Base-by-base conservation (phyloP, 2,888 invertebrate species). In the Petrophora chlorosata region DNA sequence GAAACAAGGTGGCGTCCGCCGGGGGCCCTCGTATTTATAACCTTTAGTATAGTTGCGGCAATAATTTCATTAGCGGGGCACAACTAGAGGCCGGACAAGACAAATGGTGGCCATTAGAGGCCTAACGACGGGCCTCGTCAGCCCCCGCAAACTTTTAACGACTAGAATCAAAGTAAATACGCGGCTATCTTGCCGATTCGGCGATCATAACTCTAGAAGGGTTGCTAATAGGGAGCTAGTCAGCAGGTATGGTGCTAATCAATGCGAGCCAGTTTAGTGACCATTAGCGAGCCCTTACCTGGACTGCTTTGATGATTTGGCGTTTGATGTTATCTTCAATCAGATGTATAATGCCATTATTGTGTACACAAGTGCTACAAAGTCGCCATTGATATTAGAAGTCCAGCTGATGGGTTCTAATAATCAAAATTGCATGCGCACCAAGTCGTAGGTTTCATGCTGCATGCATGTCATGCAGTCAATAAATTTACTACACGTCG, bases 1-100 rank as follows among this genome's bases (percentile, higher is more conserved):
- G 76, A 79, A 88, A 87, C 89, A 89, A 85, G 89, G 88, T 87
- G 84, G 80, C 84, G 85, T 86, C 86, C 86, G 72, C 53, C 34
- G 56, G 75, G 79, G 82, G 79, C 82, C 43, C 49, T 49, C 79
- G 85, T 88, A 90, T 90, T 90, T 89, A 90, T 89, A 89, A 88
- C 87, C 84, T 85, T 83, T 82, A 82, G 80, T 89, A 82, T 89
- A 90, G 89, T 89, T 89, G 87, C 82, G 89, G 90, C 90, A 88
- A 90, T 91, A 91, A 91, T 91, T 91, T 91, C 91, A 91, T 91
- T 91, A 91, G 89, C 77, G 81, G 79, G 85, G 85, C 85, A 81
- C 85, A 85, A 87, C 87, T 88, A 88, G 77, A 81, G 83, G 85
- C 87, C 86, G 89, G 90, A 90, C 89, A 89, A 90, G 90, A 91